A percentile compares a stretch with the other conserved stretches of the same genome.
Evolutionary conservation across 2,888 invertebrate genomes (phyloP).

Genomic region (Aphidoletes aphidimyza): DNA sequence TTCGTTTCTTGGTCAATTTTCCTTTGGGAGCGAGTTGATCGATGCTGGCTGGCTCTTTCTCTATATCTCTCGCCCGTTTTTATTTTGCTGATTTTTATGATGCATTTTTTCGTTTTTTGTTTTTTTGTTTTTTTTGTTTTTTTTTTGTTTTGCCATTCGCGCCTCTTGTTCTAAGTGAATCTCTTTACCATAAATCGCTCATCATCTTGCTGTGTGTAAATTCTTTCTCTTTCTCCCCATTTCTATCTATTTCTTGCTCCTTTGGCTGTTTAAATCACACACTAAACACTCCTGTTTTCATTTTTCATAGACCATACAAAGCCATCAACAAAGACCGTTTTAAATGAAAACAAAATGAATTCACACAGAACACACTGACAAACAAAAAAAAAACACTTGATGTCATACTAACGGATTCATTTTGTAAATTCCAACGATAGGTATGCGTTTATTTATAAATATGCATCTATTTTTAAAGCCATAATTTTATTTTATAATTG

Average conservation of each 20-base stretch:
- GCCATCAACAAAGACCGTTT: neutral
- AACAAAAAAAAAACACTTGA: neutral
- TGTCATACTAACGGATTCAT: neutral
- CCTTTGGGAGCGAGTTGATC: neutral
- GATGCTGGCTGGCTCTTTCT: neutral
- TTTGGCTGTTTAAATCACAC: neutral
- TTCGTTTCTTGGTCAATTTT: slow-evolving; percentile 39
- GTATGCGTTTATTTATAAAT: neutral
- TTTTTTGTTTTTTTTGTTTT: too few relatives aligned
- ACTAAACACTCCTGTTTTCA: slow-evolving; percentile 26
- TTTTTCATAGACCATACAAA: neutral
- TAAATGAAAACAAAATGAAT: neutral
- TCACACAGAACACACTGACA: too few relatives aligned
- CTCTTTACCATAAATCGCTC: neutral
- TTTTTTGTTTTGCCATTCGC: neutral
- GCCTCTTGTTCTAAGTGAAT: neutral
- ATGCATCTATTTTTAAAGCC: neutral
- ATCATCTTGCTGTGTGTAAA: neutral
- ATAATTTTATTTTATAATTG: neutral
- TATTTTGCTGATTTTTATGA: neutral
- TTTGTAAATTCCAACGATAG: slow-evolving; percentile 15
- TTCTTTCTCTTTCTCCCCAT: neutral
- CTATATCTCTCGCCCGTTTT: too few relatives aligned
- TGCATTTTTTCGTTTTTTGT: too few relatives aligned
- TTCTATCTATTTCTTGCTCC: neutral